Evolutionary conservation across 53 echinoderm and acorn worm species (phyloP), one percentile per base, ranked within the genome.

Genomic region (Holothuria leucospilota): DNA sequence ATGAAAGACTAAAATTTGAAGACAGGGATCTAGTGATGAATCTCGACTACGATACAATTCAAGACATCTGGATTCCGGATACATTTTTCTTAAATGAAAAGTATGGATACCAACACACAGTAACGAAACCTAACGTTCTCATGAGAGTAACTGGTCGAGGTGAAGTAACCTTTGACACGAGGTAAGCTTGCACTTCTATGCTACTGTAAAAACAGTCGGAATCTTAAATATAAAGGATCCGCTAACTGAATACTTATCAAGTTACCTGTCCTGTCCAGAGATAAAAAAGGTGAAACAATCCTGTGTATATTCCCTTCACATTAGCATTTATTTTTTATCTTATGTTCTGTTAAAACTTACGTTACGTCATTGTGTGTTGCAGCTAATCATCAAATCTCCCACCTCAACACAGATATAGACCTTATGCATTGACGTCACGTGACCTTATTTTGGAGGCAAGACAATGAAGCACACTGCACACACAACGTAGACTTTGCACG

Each of bases 21-120:
- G 91, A 85, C 27, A 70, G 68, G 9, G 6, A 49, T 15, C 42
- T 63, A 21, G 24, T n/a, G 10, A 65, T 96, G 13, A 83, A 82
- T 14, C 87, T 96, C 40, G 94, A 90, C 60, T 73, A 92, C 41
- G 94, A 96, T 13, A 83, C 85, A 65, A 64, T 94, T 24, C 78
- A 88, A 11, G 29, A 53, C 24, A 72, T 96, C 28, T 96, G 96
- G 96, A 69, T 91, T 23, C 96, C 96, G 15, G 96, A 96, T 78
- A 94, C 94, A 30, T 96, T 94, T 61, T 90, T 96, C 78, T 85
- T 91, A 79, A 96, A 96, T 40, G 94, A 94, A 71, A 96, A 94
- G 56, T 90, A 88, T 8, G 94, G 92, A 14, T 79, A 69, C 38
- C 92, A 89, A 30, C 96, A 96, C 71, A 88, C 64, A 46, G 58